A percentile compares a stretch with the other conserved stretches of the same genome.
Conservation (phyloP, 2,113 vertebrate genomes). For the Sprattus sprattus region DNA sequence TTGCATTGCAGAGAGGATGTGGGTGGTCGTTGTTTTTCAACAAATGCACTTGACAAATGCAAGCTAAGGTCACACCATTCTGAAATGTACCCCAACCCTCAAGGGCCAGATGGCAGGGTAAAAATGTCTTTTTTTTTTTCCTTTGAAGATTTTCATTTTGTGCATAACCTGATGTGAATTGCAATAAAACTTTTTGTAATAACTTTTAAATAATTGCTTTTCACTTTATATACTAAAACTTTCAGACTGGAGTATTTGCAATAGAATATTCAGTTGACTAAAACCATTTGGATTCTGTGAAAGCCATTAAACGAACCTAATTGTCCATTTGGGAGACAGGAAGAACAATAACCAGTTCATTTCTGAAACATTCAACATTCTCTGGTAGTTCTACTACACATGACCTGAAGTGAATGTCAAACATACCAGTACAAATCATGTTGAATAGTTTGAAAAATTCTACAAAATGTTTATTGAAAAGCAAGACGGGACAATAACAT, state of each 20-base stretch:
- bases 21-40: slow-evolving; percentile 12
- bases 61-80: background rate
- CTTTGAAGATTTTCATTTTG: slow-evolving; percentile 37
- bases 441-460: slow-evolving; percentile 76
- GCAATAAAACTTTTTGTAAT: slow-evolving; percentile 73
- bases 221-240: slow-evolving; percentile 30
- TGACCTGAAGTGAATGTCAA: background rate
- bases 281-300: background rate
- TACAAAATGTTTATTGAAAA: slow-evolving; percentile 97
- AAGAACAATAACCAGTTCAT: background rate
- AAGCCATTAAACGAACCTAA: background rate
- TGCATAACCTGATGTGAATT: slow-evolving; percentile 52
- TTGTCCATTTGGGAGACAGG: background rate
- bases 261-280: background rate
- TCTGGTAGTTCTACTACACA: background rate
- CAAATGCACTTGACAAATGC: slow-evolving; percentile 35
- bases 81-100: background rate
- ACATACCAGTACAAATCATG: background rate
- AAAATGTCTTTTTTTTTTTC: slow-evolving; percentile 34
- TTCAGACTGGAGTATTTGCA: slow-evolving; percentile 8
- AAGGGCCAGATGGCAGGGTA: background rate
- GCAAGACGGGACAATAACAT: slow-evolving; percentile 82
- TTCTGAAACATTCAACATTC: background rate
- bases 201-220: slow-evolving; percentile 56
- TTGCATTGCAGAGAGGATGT: background rate